Evolutionary conservation across 2,888 invertebrate genomes (phyloP).

Genomic region (Horisme vitalbata): DNA sequence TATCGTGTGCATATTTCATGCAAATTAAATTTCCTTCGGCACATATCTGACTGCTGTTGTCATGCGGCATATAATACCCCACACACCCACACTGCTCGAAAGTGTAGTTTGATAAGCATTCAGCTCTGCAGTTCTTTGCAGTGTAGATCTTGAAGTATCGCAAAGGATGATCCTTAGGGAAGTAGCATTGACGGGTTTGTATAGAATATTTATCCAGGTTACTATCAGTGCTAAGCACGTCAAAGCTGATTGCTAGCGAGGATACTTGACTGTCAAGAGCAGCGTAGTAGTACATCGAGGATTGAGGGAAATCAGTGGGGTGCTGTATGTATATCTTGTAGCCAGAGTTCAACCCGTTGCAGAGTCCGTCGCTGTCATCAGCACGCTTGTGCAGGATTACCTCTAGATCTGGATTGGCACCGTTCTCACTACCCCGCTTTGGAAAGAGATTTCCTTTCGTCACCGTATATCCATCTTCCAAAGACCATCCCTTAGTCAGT

Average conservation of each 20-base stretch:
- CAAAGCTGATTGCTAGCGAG: slow-evolving; percentile 46
- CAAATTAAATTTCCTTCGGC: neutral
- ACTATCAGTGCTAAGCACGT: slow-evolving; percentile 42
- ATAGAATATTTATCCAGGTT: slow-evolving; percentile 36
- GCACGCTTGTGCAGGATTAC: neutral
- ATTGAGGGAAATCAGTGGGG: slow-evolving; percentile 47
- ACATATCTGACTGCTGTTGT: slow-evolving; percentile 21
- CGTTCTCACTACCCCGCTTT: slow-evolving; percentile 4
- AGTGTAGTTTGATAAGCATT: slow-evolving; percentile 52
- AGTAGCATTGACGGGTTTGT: slow-evolving; percentile 53
- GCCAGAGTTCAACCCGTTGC: slow-evolving; percentile 7
- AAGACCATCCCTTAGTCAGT: slow-evolving; percentile 3
- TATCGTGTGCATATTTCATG: slow-evolving; percentile 3
- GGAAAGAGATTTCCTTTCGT: neutral
- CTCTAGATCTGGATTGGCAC: slow-evolving; percentile 3
- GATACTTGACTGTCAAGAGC: slow-evolving; percentile 39
- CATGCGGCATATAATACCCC: slow-evolving; percentile 51
- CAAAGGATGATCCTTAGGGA: slow-evolving; percentile 37
- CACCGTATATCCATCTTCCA: slow-evolving; percentile 1
- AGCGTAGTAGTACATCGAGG: slow-evolving; percentile 16
- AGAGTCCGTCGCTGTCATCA: slow-evolving; percentile 27
- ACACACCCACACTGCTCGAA: slow-evolving; percentile 45
- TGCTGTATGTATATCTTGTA: slow-evolving; percentile 50
- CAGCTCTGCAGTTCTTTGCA: slow-evolving; percentile 49
- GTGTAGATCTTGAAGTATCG: slow-evolving; percentile 54